Evolutionary conservation across 2,113 vertebrate species (phyloP), one percentile per base, ranked within the genome.

Genomic region (Empidonax alnorum): DNA sequence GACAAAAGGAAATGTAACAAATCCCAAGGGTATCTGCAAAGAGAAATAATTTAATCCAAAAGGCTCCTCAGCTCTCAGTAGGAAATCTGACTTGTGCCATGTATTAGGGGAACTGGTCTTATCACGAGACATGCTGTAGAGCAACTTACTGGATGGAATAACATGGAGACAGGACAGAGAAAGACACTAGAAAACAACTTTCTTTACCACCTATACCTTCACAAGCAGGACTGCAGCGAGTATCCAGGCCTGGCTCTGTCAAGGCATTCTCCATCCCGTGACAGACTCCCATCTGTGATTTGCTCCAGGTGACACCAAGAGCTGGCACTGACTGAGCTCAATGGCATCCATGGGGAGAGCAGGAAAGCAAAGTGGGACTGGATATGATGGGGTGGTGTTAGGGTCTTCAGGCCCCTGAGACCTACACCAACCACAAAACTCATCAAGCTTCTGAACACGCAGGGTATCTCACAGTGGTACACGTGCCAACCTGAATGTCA

Each of bases 101-200:
- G 42, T 66, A 30, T 66, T 39, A 78, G 20, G 31, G 50, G 15
- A 82, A 61, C 17, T 0, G 3, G 27, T 72, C n/a, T 85, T 79
- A 37, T 19, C 9, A 69, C 0, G 0, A 53, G 72, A 35, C 0
- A 0, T 84, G 33, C 33, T 75, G 28, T 49, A 59, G 53, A 55
- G 35, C 0, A 0, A 16, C 33, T 59, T 47, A n/a, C 0, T 59
- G 56, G 14, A 23, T 68, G 23, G 42, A 94, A 93, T 63, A 27
- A 80, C 73, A 47, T 7, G 15, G 33, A 55, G 24, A 25, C 23
- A 58, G 37, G 28, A 47, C 21, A 12, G 12, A 61, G 59, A 87
- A 88, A 74, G 35, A 37, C 27, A 52, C 4, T 7, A 55, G n/a
- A 30, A 78, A 84, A 83, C 47, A 53, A 47, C 41, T 80, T 90